Evolutionary conservation across 2,797 vertebrate species (phyloP), one percentile per base, ranked within the genome.

Genomic region (Synaphobranchus kaupii): DNA sequence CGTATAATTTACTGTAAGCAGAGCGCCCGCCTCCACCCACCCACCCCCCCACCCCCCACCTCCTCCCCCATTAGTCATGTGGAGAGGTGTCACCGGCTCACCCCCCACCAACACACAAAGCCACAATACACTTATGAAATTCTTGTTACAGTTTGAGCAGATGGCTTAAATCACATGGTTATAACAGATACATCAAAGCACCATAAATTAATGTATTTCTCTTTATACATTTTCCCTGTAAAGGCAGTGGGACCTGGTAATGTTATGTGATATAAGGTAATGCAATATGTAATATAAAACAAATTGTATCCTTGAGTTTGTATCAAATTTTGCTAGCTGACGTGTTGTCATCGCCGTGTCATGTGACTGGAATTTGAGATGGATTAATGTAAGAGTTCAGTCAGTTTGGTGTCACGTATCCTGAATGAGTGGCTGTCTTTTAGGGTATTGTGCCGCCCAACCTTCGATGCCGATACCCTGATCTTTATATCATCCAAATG

Each of bases 71-170:
- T 95, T 93, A 92, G 91, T 86, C 25, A 87, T 93, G 93, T 91
- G 89, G 92, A 93, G 93, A 93, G 94, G 93, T 94, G 92, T 89
- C 92, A 93, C 94, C 92, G 93, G 20, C 6, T 25, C 34, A 4
- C 44, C 66, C 2, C 84, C n/a, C 47, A 6, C 28, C 8, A 25
- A 15, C 63, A n/a, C 22, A n/a, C 13, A n/a, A 6, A 68, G 39
- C 39, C 39, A 39, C 39, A 39, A 39, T 13, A 68, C 10, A 68
- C 92, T 92, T 91, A 90, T 90, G 89, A 82, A 91, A 85, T 94
- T 92, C 93, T 92, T 92, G 94, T 94, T 94, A 91, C 93, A 91
- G 90, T 93, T 93, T 93, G 91, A 92, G 93, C 87, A 90, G 90
- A 89, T 93, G 94, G 90, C 88, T 92, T 91, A 89, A 93, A 88